phyloP scores from a whole-genome alignment of 2,113 vertebrate genomes.

The Zosterops borbonicus region DNA sequence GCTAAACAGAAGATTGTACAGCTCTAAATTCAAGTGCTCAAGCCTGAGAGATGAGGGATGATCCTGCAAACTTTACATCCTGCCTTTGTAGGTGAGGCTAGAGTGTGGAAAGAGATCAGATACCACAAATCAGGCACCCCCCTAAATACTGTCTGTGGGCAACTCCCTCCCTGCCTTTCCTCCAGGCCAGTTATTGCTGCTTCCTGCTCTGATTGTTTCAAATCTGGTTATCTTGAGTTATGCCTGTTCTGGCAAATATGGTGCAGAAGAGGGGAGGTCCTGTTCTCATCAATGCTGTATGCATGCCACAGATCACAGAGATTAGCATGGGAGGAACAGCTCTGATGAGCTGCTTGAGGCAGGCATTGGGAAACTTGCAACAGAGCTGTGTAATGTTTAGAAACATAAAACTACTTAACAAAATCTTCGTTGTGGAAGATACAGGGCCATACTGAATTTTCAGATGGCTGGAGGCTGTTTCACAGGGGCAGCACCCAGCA shows the following conservation, averaged over 20 bases:
- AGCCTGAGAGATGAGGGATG: not conserved
- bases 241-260: constrained; percentile 47
- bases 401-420: not conserved
- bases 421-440: not conserved
- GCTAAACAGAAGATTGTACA: not conserved
- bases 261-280: constrained; percentile 14
- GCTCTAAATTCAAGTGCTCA: not conserved
- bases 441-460: not conserved
- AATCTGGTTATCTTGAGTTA: constrained; percentile 22
- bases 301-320: constrained; percentile 40
- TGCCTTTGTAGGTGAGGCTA: not conserved
- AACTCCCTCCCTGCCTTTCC: constrained; percentile 40
- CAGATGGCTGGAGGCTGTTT: not conserved
- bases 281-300: not conserved
- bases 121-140: not conserved
- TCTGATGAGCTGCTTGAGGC: constrained; percentile 7
- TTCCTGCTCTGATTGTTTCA: constrained; percentile 54
- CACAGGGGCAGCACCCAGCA: not conserved
- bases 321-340: constrained; percentile 23
- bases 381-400: not conserved
- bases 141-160: not conserved
- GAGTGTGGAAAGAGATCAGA: not conserved
- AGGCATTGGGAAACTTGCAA: not conserved
- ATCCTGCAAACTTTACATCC: not conserved
- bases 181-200: constrained; percentile 36